A percentile compares a stretch with the other conserved stretches of the same genome.
Evolutionary conservation across 2,113 vertebrate genomes (phyloP).

Genomic region (Fulmarus glacialis): DNA sequence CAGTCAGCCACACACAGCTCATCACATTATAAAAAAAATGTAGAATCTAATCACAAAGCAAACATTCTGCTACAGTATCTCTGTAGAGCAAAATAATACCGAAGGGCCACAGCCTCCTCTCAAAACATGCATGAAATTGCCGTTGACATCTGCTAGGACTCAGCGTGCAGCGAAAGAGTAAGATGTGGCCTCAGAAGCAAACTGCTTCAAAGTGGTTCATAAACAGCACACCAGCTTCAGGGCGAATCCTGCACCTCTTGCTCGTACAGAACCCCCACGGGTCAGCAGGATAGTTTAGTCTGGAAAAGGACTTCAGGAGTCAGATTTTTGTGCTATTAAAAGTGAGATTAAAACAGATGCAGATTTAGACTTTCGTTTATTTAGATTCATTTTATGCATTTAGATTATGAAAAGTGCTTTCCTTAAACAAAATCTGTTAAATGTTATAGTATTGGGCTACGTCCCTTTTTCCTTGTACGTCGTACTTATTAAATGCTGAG

Average conservation of each 20-base stretch:
- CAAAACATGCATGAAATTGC: background rate
- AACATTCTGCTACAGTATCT: background rate
- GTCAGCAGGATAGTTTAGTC: background rate
- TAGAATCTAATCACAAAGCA: background rate
- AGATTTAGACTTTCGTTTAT: background rate
- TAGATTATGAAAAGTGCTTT: background rate
- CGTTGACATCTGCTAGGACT: background rate
- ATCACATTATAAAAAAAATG: background rate
- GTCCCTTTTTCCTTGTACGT: background rate
- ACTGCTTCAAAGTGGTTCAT: background rate
- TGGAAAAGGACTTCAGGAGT: background rate
- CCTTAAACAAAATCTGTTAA: background rate
- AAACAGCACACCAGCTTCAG: background rate
- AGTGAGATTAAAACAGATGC: background rate
- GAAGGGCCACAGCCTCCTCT: background rate
- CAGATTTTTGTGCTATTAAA: background rate
- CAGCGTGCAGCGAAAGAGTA: background rate
- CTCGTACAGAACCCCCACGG: background rate
- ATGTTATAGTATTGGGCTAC: background rate
- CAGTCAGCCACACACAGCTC: background rate
- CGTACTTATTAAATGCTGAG: slow-evolving; percentile 26
- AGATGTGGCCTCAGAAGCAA: background rate
- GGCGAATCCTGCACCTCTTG: background rate
- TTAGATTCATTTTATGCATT: background rate
- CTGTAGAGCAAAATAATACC: background rate